Conservation (phyloP, 2,113 vertebrate species). For the Dascyllus trimaculatus region DNA sequence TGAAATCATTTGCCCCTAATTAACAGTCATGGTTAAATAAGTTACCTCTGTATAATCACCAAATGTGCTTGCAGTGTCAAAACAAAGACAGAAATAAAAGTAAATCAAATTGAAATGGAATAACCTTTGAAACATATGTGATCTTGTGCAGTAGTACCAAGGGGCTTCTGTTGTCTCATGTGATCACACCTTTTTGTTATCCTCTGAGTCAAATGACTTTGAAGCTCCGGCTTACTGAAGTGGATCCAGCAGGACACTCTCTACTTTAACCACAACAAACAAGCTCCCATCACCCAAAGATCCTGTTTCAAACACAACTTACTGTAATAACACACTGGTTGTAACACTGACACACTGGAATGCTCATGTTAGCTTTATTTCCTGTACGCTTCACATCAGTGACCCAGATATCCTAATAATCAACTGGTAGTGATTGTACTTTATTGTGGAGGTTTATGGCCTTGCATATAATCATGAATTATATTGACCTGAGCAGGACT, state of each 20-base stretch:
- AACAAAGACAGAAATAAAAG: neutral
- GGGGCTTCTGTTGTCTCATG: neutral
- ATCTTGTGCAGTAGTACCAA: too few relatives aligned
- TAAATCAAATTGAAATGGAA: constrained; percentile 1
- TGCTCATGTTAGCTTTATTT: neutral
- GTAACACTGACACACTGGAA: constrained; percentile 30
- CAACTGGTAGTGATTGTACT: too few relatives aligned
- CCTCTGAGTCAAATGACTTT: neutral
- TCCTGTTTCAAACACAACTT: constrained; percentile 7
- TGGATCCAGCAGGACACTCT: neutral
- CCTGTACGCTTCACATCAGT: neutral
- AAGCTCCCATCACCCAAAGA: neutral
- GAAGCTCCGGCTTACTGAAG: neutral
- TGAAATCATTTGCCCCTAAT: neutral
- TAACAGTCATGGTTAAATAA: neutral
- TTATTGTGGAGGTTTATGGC: too few relatives aligned
- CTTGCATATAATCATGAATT: too few relatives aligned
- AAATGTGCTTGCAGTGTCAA: neutral
- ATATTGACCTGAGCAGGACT: too few relatives aligned
- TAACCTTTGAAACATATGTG: neutral
- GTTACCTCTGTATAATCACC: neutral
- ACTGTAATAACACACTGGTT: constrained; percentile 23
- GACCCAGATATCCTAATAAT: neutral
- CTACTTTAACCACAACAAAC: neutral
- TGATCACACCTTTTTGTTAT: neutral